Evolutionary conservation across 1,140 invertebrate genomes (phyloP), one percentile per base, ranked within the genome.

Genomic region (Meloidogyne chitwoodi): DNA sequence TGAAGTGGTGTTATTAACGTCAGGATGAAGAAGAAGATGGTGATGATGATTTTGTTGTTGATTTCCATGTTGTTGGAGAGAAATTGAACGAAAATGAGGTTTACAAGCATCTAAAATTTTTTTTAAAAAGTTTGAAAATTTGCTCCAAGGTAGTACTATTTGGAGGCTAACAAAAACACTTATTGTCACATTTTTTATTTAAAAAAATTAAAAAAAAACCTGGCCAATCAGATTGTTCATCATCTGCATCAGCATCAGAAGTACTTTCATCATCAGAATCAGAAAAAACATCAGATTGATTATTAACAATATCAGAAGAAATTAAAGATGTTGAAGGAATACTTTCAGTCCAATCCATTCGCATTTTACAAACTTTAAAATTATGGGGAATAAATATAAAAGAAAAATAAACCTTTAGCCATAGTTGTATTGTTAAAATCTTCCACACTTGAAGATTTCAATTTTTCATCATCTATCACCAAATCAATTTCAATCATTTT

Each of bases 171-270:
- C 11, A 61, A 8, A 10, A 19, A 6, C 38, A 16, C 31, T n/a
- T 24, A 24, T 29, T 61, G 10, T n/a, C n/a, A n/a, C 29, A 6
- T 31, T 2, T 2, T 31, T 31, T 31, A 31, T 31, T 31, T 3
- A 31, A 31, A 31, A 31, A n/a, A n/a, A 19, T n/a, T n/a, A 22
- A 14, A 24, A 41, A 65, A 5, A 27, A 72, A 67, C 62, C 76
- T 22, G 76, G 76, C 44, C 72, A 77, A 38, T 77, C 76, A 8
- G 71, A 74, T 68, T 77, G 76, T 31, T 77, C 76, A 63, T 77
- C 76, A 34, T 77, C 76, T 4, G 76, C 76, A 65, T 77, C 76
- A 74, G 64, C 68, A 29, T 77, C 62, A 12, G 62, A 44, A 19
- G 24, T 65, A 29, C 74, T 68, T 22, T 31, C 61, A 29, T 63